Evolutionary conservation across 2,888 invertebrate species (phyloP).

Genomic region (Spatulosminthurus flaviceps): DNA sequence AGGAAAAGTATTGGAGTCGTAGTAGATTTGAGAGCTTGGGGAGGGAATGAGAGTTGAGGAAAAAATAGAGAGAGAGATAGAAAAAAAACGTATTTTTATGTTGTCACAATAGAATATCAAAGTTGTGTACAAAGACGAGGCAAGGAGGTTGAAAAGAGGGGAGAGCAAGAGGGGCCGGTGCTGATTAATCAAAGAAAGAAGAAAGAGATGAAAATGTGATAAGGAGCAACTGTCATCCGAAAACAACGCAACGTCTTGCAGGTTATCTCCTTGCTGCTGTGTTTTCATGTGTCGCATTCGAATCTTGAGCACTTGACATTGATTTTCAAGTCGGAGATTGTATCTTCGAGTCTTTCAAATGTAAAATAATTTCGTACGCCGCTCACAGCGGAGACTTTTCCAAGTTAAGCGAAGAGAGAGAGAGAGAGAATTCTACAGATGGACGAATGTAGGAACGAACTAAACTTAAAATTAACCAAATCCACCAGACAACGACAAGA

Average conservation of each 20-base stretch:
- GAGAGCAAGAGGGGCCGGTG: slow-evolving; percentile 47
- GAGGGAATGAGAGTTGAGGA: not conserved
- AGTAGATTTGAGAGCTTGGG: not conserved
- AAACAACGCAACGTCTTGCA: slow-evolving; percentile 54
- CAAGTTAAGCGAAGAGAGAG: slow-evolving; percentile 24
- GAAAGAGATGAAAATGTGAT: slow-evolving; percentile 56
- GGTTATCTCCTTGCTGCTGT: slow-evolving; percentile 50
- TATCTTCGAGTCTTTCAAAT: slow-evolving; percentile 62
- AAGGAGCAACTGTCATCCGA: slow-evolving; percentile 57
- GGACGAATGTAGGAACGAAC: slow-evolving; percentile 3
- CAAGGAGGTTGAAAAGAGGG: slow-evolving; percentile 28
- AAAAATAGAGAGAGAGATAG: slow-evolving; percentile 11
- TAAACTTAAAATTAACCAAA: slow-evolving; percentile 28
- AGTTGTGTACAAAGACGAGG: slow-evolving; percentile 33
- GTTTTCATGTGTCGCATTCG: slow-evolving; percentile 56
- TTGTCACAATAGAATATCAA: slow-evolving; percentile 46
- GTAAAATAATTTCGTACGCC: slow-evolving; percentile 63
- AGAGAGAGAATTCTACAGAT: slow-evolving; percentile 6
- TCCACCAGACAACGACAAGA: slow-evolving; percentile 10
- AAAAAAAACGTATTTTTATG: slow-evolving; percentile 36
- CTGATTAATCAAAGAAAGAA: slow-evolving; percentile 60
- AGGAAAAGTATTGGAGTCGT: too few species aligned
- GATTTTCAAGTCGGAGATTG: slow-evolving; percentile 62
- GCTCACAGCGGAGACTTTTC: slow-evolving; percentile 50
- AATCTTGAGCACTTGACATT: slow-evolving; percentile 60